Evolutionary conservation across 2,797 vertebrate genomes (phyloP).

Genomic region (Phalanger gymnotis): DNA sequence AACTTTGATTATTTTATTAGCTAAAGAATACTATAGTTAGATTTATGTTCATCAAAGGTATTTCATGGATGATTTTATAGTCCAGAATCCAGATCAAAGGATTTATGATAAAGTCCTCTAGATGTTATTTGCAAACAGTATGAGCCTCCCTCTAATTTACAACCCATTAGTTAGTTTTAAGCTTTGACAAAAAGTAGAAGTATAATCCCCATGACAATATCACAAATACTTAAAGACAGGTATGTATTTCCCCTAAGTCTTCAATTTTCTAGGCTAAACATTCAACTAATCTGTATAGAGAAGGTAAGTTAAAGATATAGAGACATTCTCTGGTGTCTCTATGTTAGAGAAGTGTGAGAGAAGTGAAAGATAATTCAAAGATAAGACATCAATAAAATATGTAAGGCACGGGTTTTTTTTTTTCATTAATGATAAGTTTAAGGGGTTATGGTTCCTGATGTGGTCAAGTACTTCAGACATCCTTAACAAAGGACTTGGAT

Average conservation of each 20-base stretch:
- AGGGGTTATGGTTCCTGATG: neutral
- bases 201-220: neutral
- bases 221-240: neutral
- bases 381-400: neutral
- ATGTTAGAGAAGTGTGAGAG: too few relatives aligned
- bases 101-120: neutral
- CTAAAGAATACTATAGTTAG: neutral
- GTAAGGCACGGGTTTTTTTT: neutral
- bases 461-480: neutral
- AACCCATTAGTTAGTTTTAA: neutral
- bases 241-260: neutral
- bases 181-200: neutral
- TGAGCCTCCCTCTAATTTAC: neutral
- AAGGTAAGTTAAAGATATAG: neutral
- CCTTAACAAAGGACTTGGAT: neutral
- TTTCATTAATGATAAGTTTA: neutral
- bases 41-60: neutral
- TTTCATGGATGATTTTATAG: neutral
- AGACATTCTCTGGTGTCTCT: neutral
- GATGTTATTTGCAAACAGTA: neutral
- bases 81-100: neutral
- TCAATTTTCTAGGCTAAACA: neutral
- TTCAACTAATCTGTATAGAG: neutral
- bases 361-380: neutral
- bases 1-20: neutral